Base-by-base conservation (phyloP, 1,140 invertebrate genomes). In the Pissodes strobi region DNA sequence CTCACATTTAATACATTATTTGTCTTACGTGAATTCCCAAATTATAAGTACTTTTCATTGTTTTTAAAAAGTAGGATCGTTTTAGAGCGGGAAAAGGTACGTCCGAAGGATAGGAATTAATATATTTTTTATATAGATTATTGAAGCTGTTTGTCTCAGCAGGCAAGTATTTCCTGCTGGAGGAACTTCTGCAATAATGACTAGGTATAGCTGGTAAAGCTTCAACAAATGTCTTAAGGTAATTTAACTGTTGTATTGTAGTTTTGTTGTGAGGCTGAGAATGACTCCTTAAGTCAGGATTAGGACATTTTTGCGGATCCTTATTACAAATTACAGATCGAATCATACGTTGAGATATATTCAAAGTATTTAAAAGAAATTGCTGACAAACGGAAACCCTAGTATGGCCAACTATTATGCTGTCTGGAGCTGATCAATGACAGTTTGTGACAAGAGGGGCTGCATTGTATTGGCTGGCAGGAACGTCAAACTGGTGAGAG, bases 311-410 rank as follows among this genome's bases (percentile, higher is more conserved):
- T 17, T 15, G 12, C 18, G 10, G 19, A 21, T 18, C 19, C 12
- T 21, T 46, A 17, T 46, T 46, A 21, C 13, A 10, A 21, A 46
- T 1, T 15, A 46, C 2, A 18, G 43, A 18, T 46, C 43, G 12
- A 3, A 46, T 15, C 12, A 18, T 46, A 13, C 43, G 12, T 21
- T 46, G 43, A 46, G 43, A 17, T 13, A 18, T 43, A 17, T 18
- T 43, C 12, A 43, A 46, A 46, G 43, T 46, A 46, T 21, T 18
- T 18, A 46, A 18, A 12, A 46, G 18, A 46, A 46, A 46, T 46
- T 46, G 43, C 18, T 46, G 43, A 15, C 43, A 46, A 3, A 4
- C 13, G 2, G 1, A 2, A 6, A 34, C 30, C 30, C n/a, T 34
- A 8, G 6, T 6, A 34, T n/a, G 6, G n/a, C n/a, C n/a, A 8